phyloP scores from a whole-genome alignment of 2,797 vertebrate species.

The Acrocephalus scirpaceus region DNA sequence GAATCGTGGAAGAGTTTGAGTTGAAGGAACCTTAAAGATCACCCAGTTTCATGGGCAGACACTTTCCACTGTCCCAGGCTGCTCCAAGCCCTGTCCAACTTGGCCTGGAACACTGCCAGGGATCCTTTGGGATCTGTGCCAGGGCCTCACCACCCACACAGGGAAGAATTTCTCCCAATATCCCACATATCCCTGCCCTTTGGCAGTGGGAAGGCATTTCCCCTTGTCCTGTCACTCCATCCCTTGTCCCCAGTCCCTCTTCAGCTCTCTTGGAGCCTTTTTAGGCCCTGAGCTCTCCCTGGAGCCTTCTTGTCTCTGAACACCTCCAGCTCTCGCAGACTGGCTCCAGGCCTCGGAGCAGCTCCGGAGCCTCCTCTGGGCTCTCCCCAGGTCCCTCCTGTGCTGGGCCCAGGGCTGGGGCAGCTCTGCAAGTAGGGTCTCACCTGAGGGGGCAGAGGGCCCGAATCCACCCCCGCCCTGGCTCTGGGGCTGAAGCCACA shows the following conservation, averaged over 20 bases:
- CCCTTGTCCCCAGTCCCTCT: background rate
- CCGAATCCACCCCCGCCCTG: background rate
- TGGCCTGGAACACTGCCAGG: background rate
- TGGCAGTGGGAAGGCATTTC: background rate
- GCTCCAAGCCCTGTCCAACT: background rate
- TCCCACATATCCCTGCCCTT: background rate
- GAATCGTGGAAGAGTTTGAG: background rate
- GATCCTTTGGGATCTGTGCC: background rate
- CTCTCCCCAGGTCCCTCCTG: rapidly evolving
- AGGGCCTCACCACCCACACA: rapidly evolving
- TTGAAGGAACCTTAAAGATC: background rate
- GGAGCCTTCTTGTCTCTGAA: background rate
- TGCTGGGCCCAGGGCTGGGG: background rate
- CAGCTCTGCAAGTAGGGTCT: background rate
- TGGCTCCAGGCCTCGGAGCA: background rate
- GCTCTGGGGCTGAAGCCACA: background rate
- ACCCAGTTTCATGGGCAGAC: background rate
- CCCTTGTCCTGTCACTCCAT: background rate
- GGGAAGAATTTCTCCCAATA: background rate
- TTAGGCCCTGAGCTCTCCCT: background rate
- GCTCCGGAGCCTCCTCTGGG: background rate
- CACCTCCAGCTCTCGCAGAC: background rate
- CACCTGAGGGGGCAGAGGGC: background rate
- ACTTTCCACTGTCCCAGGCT: background rate
- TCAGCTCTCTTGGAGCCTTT: background rate